Evolutionary conservation across 2,113 vertebrate genomes (phyloP), one percentile per base, ranked within the genome.

Genomic region (Nanger granti): DNA sequence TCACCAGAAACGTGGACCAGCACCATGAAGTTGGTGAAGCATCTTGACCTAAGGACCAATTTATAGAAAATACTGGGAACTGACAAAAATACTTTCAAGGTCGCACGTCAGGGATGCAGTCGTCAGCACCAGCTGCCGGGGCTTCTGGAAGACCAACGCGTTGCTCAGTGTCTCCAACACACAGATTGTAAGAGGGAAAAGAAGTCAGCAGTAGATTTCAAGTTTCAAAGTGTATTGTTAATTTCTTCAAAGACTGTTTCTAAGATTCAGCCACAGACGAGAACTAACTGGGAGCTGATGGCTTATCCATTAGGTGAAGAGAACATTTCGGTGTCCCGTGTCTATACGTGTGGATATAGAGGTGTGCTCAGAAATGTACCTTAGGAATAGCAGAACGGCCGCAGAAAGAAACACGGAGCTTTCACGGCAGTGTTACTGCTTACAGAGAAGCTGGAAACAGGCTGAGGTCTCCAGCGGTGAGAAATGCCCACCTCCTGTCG

Each of bases 391-490:
- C 29, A 22, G 80, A 9, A 82, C 1, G 10, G 0, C 41, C 8
- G 1, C 80, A 7, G 31, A 4, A 17, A 18, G 79, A 18, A 34
- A 12, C 29, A 12, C 3, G 6, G 1, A 52, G 47, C 31, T 12
- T 34, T 22, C 80, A 11, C 5, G 18, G 8, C 29, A 34, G 8
- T 1, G 17, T 22, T 1, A 0, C 2, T 12, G 17, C 29, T 52
- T 6, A 20, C 80, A 34, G 80, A 83, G 29, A 52, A 22, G 47
- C 80, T 11, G 44, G 44, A 31, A 3, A 49, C 8, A 31, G 8
- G 2, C 79, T 31, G 3, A 82, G 0, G 49, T 34, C 9, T 34
- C 80, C 80, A 20, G 49, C 3, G 18, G 80, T 0, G 49, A 52
- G 47, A 22, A 20, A 3, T 29, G 49, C 47, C 1, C 5, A 11